Base-by-base conservation (phyloP, 2,888 invertebrate genomes). In the Drosophila bunnanda region DNA sequence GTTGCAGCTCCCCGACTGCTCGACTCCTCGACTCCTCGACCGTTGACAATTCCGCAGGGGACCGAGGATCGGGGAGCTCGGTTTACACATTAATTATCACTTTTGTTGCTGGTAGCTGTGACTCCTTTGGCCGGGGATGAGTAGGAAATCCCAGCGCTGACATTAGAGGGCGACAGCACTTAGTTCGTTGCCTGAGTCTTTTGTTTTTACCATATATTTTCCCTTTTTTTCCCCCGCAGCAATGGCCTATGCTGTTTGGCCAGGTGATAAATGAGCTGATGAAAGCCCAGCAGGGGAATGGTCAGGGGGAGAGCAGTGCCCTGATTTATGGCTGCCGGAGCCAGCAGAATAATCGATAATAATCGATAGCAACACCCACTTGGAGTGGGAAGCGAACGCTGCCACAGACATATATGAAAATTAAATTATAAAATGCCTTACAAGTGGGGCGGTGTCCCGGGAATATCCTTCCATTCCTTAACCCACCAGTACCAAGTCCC, bases 61-160 rank as follows among this genome's bases (percentile, higher is more conserved):
- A 20, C 25, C 54, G 61, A 39, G 67, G 76, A 48, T 32, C 20
- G 52, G 55, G 28, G 50, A 70, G 70, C 82, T 89, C 85, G 83
- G 78, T 86, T 91, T 91, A 90, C 90, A 90, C 91, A 91, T 91
- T 90, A 91, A 90, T 90, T 90, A 91, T 90, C 91, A 90, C 89
- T 90, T 88, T 76, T 84, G 83, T 85, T 79, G 78, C 78, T 56
- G 75, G 82, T 59, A 60, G 60, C 53, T 59, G 65, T 57, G 32
- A 53, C 52, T 56, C 36, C 55, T 43, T 20, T 2, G n/a, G 38
- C 39, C 59, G 15, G 17, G 52, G 62, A 60, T 52, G 39, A 60
- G 59, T 61, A 56, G 78, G 60, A 75, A 79, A 77, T 76, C 74
- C 70, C 79, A 62, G 72, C 68, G 76, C 60, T 70, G 77, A 74